A percentile compares a stretch with the other conserved stretches of the same genome.
phyloP scores from a whole-genome alignment of 2,797 vertebrate species.

The Sebastes aleutianus region DNA sequence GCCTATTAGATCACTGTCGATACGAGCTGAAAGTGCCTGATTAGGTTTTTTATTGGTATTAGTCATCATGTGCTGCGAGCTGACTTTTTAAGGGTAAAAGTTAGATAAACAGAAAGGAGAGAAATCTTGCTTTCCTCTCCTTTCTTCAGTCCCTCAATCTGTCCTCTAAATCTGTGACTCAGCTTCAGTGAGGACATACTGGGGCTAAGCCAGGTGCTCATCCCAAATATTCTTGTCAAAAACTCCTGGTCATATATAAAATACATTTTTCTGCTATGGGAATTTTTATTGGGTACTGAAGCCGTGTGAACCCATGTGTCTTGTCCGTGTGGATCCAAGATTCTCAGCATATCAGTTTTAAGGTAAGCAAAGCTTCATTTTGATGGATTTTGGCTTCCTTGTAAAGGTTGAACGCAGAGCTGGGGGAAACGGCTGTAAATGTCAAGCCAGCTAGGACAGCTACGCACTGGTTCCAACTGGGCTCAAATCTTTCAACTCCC shows the following conservation, averaged over 20 bases:
- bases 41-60: conserved; percentile 65
- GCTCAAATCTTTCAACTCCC: conserved; percentile 32
- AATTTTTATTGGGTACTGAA: conserved; percentile 59
- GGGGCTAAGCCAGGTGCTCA: conserved; percentile 51
- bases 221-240: conserved; percentile 69
- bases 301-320: conserved; percentile 51
- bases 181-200: conserved; percentile 57
- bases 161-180: conserved; percentile 55
- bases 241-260: conserved; percentile 65
- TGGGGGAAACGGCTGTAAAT: conserved; percentile 43
- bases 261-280: conserved; percentile 67
- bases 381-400: conserved; percentile 46
- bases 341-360: conserved; percentile 54
- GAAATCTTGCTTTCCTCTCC: conserved; percentile 7
- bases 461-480: conserved; percentile 51
- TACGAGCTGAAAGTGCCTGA: conserved; percentile 51
- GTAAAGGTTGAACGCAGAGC: conserved; percentile 39
- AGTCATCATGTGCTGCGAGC: conserved; percentile 56
- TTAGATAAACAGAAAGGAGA: conserved; percentile 59
- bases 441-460: conserved; percentile 41
- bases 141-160: conserved; percentile 20
- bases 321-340: conserved; percentile 50
- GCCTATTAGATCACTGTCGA: conserved; percentile 69
- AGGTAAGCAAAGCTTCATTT: conserved; percentile 47
- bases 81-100: conserved; percentile 59